Evolutionary conservation across 2,888 invertebrate species (phyloP).

Genomic region (Ormyrus pomaceus): DNA sequence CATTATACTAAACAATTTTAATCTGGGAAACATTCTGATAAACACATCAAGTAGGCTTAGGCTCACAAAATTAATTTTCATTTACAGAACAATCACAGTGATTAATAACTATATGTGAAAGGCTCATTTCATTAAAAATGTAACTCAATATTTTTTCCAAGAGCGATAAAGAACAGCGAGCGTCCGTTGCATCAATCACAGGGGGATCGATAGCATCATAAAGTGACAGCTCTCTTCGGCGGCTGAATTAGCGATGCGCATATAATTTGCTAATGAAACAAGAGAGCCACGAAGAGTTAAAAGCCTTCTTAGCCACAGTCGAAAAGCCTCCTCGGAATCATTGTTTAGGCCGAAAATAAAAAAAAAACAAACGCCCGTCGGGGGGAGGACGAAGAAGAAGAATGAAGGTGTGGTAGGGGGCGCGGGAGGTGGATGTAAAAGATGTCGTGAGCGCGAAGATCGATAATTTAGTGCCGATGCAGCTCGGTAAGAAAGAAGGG

Average conservation of each 20-base stretch:
- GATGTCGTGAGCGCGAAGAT: slow-evolving; percentile 43
- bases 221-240: slow-evolving; percentile 29
- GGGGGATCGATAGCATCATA: slow-evolving; percentile 32
- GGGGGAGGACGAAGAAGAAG: too few relatives aligned
- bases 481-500: neutral
- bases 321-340: slow-evolving; percentile 14
- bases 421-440: slow-evolving; percentile 13
- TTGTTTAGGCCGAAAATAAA: slow-evolving; percentile 28
- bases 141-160: slow-evolving; percentile 9
- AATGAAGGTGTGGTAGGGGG: too few relatives aligned
- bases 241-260: slow-evolving; percentile 47
- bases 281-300: slow-evolving; percentile 27
- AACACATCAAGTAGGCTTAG: too few relatives aligned
- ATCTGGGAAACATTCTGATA: too few relatives aligned
- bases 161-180: neutral
- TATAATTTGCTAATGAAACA: slow-evolving; percentile 45
- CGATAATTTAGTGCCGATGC: slow-evolving; percentile 52
- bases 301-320: neutral
- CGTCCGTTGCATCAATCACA: slow-evolving; percentile 18
- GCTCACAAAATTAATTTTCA: too few relatives aligned
- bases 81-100: too few relatives aligned
- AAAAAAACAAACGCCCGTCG: too few relatives aligned
- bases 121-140: neutral
- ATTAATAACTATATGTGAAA: too few relatives aligned
- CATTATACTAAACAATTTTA: too few relatives aligned